Conservation (phyloP, 1,140 invertebrate genomes). For the Heliothis subflexa region DNA sequence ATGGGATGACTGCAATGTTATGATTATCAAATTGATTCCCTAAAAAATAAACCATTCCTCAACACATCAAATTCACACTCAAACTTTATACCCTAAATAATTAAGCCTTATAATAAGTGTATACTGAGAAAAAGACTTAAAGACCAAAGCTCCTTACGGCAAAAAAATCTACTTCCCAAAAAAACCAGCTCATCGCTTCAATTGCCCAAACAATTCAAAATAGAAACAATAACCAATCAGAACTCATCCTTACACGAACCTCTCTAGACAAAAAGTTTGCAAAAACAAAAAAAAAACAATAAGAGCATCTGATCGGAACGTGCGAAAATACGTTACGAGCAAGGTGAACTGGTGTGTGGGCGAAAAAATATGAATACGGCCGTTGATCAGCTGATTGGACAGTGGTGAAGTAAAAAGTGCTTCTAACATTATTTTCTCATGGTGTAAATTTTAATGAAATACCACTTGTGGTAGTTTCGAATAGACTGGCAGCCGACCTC, state of each 20-base stretch:
- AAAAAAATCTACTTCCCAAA: background rate
- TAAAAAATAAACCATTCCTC: too few relatives aligned
- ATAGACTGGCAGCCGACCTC: too few relatives aligned
- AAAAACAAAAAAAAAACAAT: constrained; percentile 54
- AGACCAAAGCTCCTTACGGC: background rate
- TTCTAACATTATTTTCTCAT: too few relatives aligned
- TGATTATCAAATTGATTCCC: too few relatives aligned
- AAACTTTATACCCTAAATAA: too few relatives aligned
- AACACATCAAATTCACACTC: too few relatives aligned
- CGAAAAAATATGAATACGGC: constrained; percentile 51
- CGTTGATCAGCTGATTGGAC: constrained; percentile 33
- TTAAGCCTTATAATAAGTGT: too few relatives aligned
- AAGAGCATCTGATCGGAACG: constrained; percentile 57
- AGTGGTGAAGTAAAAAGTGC: too few relatives aligned
- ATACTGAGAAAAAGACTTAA: too few relatives aligned
- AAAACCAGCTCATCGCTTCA: background rate
- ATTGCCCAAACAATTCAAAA: background rate
- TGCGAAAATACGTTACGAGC: constrained; percentile 75
- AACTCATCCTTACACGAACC: constrained; percentile 19
- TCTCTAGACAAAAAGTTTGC: constrained; percentile 16
- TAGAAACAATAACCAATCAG: background rate
- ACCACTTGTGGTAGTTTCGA: too few relatives aligned
- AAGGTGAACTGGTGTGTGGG: constrained; percentile 69
- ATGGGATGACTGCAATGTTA: too few relatives aligned
- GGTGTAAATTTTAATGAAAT: too few relatives aligned